Evolutionary conservation across 2,113 vertebrate species (phyloP).

Genomic region (Morone chrysops): DNA sequence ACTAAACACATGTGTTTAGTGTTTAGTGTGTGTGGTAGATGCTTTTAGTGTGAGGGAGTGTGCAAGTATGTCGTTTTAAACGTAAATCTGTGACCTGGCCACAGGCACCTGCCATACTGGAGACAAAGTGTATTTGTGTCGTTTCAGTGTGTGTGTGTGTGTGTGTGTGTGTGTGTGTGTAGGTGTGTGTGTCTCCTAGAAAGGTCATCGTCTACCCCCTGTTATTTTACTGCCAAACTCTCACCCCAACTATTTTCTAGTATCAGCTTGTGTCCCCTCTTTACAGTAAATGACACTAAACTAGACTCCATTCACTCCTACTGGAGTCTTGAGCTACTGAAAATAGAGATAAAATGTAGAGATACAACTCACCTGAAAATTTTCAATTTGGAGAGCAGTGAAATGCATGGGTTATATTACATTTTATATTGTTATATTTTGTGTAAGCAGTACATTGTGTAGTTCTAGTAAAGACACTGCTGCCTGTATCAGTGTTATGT

Average conservation of each 20-base stretch:
- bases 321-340: neutral
- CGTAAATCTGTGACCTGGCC: conserved; percentile 44
- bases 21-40: neutral
- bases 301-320: neutral
- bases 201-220: conserved; percentile 43
- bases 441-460: neutral
- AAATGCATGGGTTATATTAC: neutral
- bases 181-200: conserved; percentile 19
- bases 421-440: neutral
- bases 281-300: conserved; percentile 11
- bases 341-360: neutral
- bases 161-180: conserved; percentile 3
- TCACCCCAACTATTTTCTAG: neutral
- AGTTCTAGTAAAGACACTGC: neutral
- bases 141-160: conserved; percentile 9
- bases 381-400: neutral
- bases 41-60: neutral
- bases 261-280: neutral
- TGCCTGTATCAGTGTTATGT: neutral
- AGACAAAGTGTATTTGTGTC: conserved; percentile 23
- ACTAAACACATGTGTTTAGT: conserved; percentile 4
- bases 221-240: conserved; percentile 21
- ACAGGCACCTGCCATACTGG: conserved; percentile 42
- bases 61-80: conserved; percentile 7
- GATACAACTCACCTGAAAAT: neutral